Evolutionary conservation across 2,888 invertebrate genomes (phyloP).

Genomic region (Diplazon laetatorius): DNA sequence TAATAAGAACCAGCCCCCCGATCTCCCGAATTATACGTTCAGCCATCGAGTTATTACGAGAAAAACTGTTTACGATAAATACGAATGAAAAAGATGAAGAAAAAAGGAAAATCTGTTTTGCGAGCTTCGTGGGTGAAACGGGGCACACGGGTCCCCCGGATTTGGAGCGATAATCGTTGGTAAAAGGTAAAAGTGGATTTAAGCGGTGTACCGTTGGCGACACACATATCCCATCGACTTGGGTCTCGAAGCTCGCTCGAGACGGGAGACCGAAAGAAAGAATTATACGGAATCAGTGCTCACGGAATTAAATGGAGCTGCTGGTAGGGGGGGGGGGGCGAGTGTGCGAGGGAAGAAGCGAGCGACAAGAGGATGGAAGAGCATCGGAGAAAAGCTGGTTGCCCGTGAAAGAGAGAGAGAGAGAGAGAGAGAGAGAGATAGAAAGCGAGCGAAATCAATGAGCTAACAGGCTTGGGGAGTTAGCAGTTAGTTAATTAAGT

Average conservation of each 20-base stretch:
- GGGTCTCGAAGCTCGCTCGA: neutral
- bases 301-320: constrained; percentile 44
- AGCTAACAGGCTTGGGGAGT: constrained; percentile 82
- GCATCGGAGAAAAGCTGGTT: neutral
- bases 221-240: constrained; percentile 1
- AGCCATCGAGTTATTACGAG: no score
- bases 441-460: constrained; percentile 77
- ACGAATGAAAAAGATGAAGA: neutral
- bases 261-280: constrained; percentile 11
- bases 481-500: constrained; percentile 82
- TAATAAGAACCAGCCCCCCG: no score
- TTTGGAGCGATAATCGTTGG: neutral
- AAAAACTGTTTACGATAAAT: no score
- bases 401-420: neutral
- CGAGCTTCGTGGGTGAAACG: neutral
- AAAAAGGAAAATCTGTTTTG: neutral
- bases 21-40: no score
- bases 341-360: constrained; percentile 48
- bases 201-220: neutral
- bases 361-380: constrained; percentile 31
- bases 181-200: constrained; percentile 16
- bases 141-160: neutral
- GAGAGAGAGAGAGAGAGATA: constrained; percentile 38
- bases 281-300: constrained; percentile 28
- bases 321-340: neutral